Conservation (phyloP, 2,797 vertebrate species). For the Mormyrus proboscirostris region DNA sequence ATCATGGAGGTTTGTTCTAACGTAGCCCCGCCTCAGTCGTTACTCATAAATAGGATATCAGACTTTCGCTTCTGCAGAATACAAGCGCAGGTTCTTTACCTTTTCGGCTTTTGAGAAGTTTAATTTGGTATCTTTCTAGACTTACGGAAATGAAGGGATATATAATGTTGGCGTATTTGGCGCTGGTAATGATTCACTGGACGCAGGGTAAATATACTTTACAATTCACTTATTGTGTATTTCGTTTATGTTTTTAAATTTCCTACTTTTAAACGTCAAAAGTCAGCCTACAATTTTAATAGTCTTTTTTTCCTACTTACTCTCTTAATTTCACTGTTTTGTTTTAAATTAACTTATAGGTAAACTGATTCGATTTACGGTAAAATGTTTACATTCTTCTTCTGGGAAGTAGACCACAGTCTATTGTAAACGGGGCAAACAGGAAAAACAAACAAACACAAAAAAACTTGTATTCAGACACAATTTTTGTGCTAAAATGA, state of each 20-base stretch:
- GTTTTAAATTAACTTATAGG: background rate
- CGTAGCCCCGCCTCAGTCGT: conserved; percentile 13
- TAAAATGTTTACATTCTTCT: background rate
- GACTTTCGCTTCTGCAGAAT: background rate
- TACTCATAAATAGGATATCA: background rate
- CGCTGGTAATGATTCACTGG: conserved; percentile 36
- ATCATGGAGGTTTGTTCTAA: background rate
- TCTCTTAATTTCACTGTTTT: background rate
- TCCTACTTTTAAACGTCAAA: background rate
- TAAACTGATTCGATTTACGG: background rate
- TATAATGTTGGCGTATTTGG: conserved; percentile 30
- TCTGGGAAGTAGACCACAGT: background rate
- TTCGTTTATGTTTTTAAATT: background rate
- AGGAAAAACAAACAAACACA: background rate
- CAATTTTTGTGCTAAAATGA: background rate
- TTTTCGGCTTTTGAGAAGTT: background rate
- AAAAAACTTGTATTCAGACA: background rate
- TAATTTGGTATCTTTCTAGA: background rate
- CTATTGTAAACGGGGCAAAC: background rate
- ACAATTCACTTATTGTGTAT: background rate
- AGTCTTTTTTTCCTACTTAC: background rate
- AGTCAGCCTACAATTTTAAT: background rate
- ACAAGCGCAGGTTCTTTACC: background rate
- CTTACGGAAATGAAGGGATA: conserved; percentile 46
- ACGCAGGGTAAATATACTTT: conserved; percentile 52